Percentiles rank a stretch among this genome's conserved stretches.
Conservation (phyloP, 1,140 invertebrate genomes). For the Amphibalanus amphitrite region DNA sequence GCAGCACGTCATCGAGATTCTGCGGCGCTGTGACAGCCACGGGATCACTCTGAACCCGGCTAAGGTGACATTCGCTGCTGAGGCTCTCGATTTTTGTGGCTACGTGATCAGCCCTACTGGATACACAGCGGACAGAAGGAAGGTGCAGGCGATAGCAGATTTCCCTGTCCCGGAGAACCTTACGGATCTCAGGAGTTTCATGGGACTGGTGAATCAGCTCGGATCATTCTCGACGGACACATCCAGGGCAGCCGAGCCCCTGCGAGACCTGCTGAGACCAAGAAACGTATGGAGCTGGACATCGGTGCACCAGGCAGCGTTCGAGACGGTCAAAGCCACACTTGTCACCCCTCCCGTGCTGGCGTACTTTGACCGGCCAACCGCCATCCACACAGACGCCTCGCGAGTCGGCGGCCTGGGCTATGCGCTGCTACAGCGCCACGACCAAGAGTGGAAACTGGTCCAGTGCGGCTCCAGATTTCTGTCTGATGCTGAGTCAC, state of each 20-base stretch:
- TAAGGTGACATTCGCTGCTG: neutral
- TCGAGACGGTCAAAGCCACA: neutral
- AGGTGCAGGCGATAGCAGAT: neutral
- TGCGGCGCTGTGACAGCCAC: constrained; percentile 6
- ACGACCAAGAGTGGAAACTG: neutral
- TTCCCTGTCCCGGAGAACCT: constrained; percentile 7
- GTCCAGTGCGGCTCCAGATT: neutral
- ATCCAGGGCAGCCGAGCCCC: neutral
- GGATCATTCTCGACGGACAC: neutral
- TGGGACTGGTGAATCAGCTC: constrained; percentile 9
- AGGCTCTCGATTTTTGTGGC: constrained; percentile 1
- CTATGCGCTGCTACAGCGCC: neutral
- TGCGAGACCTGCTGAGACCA: neutral
- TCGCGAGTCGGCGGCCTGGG: neutral
- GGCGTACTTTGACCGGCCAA: neutral
- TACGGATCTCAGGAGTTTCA: constrained; percentile 4
- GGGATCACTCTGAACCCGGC: constrained; percentile 6
- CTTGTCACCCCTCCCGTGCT: neutral
- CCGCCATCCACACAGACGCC: neutral
- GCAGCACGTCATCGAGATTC: constrained; percentile 9
- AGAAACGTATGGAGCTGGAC: neutral
- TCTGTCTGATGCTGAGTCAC: neutral
- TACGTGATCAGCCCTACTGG: neutral
- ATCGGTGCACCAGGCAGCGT: neutral
- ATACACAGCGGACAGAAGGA: neutral